Evolutionary conservation across 2,888 invertebrate species (phyloP), one percentile per base, ranked within the genome.

Genomic region (Asteroscopus sphinx): DNA sequence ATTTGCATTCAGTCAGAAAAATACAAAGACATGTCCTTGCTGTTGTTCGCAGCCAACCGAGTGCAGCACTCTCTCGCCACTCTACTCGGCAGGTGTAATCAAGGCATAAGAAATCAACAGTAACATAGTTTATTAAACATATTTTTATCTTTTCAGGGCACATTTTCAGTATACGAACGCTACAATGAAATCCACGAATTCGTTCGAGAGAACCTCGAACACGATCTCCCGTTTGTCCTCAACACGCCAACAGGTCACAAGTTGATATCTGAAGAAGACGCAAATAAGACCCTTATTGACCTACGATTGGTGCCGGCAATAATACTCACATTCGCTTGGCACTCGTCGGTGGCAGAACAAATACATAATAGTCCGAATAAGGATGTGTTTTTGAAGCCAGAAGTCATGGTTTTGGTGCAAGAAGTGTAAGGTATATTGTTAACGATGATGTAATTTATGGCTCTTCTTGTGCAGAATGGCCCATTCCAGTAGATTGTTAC

Each of bases 111-210:
- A 28, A 21, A 3, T 4, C 21, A 3, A 21, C 4, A 2, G 4
- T 3, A 3, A 3, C 21, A 21, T 21, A 37, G 1, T 11, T 37
- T 11, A 11, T 12, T 12, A 4, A 12, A 3, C n/a, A 4, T 12
- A 32, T 32, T 12, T 6, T 4, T 32, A n/a, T 3, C n/a, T 32
- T 35, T 95, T 11, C 94, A 98, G 96, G 98, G 98, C 7, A 98
- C 98, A 2, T 99, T 99, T 88, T 96, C 96, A 44, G 97, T 98
- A 0, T 96, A 96, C 82, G 98, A 98, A 83, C 97, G 96, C 67
- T 95, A 97, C 69, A 86, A 90, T 0, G 96, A 96, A 65, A 95
- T 98, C n/a, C 92, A 96, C 67, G 96, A 97, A 58, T 98, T 98
- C 87, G 96, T 98, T 0, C 95, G 95, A 81, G 97, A 98, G 66